Base-by-base conservation (phyloP, 2,113 vertebrate species). In the Argyrosomus japonicus region DNA sequence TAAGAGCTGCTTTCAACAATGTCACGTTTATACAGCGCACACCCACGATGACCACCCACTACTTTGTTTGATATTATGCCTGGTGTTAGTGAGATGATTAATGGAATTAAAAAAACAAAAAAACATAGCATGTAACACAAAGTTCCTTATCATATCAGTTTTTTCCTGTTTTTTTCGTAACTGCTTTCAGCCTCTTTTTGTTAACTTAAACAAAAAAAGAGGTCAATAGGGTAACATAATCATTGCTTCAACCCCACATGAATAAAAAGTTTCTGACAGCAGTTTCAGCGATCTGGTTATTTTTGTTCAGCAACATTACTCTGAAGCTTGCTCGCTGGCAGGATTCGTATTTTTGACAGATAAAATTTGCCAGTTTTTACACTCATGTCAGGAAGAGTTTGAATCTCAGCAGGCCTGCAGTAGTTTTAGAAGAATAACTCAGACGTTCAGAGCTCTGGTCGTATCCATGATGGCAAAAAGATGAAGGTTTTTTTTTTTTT, bases 401-500 rank as follows among this genome's bases (percentile, higher is more conserved):
- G 54, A 57, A 43, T 77, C 68, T 62, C 50, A 40, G 21, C 72
- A 19, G 32, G 10, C 43, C 74, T 75, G 69, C 32, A 60, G 32
- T 54, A 27, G 36, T 79, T 78, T 65, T 40, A 18, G 25, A 65
- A 13, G 50, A 56, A 13, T 65, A 74, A 67, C 78, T 43, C 29
- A 6, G 63, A 50, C 14, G 3, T 68, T 58, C 15, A 61, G 10
- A 1, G 2, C 19, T 13, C 3, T 21, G 17, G 5, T 78, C 9
- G 11, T 76, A 25, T 75, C 57, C 45, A 69, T 32, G 9, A 54
- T 4, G 14, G 51, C 18, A 74, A 47, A 76, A 61, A 53, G 62
- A 54, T 40, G 4, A 70, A 70, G 21, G 6, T 74, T 85, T 69
- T 67, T 19, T 9, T 74, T 85, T 64, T 83, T 77, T 81, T 77